A percentile compares a stretch with the other conserved stretches of the same genome.
Conservation (phyloP, 2,797 vertebrate species). For the Nothura maculosa region DNA sequence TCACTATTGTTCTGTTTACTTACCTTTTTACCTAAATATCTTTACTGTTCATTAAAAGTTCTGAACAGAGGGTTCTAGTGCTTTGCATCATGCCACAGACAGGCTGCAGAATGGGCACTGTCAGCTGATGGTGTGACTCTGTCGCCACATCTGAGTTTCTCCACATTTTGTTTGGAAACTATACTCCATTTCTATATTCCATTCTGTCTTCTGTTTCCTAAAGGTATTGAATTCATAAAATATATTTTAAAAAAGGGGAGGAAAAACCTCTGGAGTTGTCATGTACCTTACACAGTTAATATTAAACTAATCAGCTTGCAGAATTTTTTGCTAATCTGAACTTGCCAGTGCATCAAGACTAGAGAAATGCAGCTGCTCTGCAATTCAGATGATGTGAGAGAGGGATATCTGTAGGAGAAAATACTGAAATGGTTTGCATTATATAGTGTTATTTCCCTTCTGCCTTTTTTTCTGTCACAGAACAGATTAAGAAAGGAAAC, state of each 20-base stretch:
- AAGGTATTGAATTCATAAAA: background rate
- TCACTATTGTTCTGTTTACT: background rate
- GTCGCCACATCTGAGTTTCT: background rate
- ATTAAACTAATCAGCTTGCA: background rate
- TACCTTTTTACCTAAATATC: background rate
- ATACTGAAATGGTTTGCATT: background rate
- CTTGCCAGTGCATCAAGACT: background rate
- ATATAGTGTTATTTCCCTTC: background rate
- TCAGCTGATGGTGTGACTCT: background rate
- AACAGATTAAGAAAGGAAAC: background rate
- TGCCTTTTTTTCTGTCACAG: background rate
- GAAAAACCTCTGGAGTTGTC: background rate
- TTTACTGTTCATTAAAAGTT: background rate
- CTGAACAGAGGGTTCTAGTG: background rate
- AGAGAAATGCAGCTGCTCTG: background rate
- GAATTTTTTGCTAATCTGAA: background rate
- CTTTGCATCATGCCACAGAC: background rate
- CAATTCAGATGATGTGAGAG: conserved; percentile 20
- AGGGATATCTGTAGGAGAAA: background rate
- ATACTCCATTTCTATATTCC: background rate
- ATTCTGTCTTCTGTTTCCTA: background rate
- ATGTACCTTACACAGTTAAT: background rate
- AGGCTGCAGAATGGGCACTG: background rate
- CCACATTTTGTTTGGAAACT: background rate
- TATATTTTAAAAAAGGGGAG: background rate